These are phyloP conservation scores for Aphidius colemani DNA, from an alignment of 2,888 invertebrate genomes.

Conservation along the genomic window DNA sequence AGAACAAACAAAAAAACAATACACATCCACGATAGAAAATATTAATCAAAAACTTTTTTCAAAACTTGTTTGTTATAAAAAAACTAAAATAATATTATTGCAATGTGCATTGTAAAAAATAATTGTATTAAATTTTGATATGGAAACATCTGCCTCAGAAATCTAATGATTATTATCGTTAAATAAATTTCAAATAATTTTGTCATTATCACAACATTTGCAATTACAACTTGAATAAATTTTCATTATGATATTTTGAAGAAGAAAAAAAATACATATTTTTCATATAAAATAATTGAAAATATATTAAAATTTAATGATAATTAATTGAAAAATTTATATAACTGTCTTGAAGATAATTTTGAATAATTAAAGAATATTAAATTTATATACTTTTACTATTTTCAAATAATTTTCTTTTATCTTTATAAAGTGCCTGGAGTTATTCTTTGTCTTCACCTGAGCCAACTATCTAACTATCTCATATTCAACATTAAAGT, in stretches of 20 bases:
- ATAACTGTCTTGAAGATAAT: conserved; percentile 37
- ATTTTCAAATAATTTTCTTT: conserved; percentile 28
- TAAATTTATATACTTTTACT: conserved; percentile 37
- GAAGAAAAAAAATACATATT: too few relatives aligned
- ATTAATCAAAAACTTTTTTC: conserved; percentile 1
- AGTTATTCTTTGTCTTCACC: conserved; percentile 25
- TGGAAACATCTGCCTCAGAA: too few relatives aligned
- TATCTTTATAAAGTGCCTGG: conserved; percentile 25
- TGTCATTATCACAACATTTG: too few relatives aligned
- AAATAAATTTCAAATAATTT: too few relatives aligned
- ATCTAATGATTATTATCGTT: too few relatives aligned
- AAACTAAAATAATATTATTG: too few relatives aligned
- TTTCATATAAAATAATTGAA: neutral
- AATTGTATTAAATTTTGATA: too few relatives aligned
- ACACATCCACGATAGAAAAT: neutral
- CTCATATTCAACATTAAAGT: neutral
- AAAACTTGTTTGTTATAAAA: too few relatives aligned
- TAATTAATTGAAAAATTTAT: neutral
- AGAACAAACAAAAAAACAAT: neutral
- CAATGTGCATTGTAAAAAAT: too few relatives aligned
- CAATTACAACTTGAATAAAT: too few relatives aligned
- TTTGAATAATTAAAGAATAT: conserved; percentile 50
- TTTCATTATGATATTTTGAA: too few relatives aligned
- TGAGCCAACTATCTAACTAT: conserved; percentile 13
- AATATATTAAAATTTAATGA: neutral